A percentile compares a stretch with the other conserved stretches of the same genome.
Evolutionary conservation across 2,888 invertebrate species (phyloP).

Genomic region (Andrena camellia): DNA sequence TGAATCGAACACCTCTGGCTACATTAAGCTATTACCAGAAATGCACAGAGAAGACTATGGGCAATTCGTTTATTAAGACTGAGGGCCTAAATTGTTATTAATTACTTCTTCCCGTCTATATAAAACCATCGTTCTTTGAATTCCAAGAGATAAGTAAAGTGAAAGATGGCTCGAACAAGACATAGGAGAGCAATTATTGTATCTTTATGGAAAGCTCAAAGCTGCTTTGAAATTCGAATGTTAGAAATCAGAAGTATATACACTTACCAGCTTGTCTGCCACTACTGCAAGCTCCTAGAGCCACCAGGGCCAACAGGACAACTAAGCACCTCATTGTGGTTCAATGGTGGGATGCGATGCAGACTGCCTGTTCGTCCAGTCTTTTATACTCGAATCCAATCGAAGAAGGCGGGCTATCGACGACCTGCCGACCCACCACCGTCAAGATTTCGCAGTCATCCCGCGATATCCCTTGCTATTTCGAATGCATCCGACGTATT

Average conservation of each 20-base stretch:
- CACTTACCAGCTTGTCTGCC: constrained; percentile 82
- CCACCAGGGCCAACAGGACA: constrained; percentile 81
- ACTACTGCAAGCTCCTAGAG: constrained; percentile 76
- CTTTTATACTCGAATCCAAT: constrained; percentile 83
- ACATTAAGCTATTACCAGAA: background rate
- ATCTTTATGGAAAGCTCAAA: background rate
- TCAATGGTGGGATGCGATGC: constrained; percentile 77
- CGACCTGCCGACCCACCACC: constrained; percentile 77
- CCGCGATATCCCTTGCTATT: constrained; percentile 69
- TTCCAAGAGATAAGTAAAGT: background rate
- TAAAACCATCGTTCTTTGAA: background rate
- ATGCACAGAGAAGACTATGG: background rate
- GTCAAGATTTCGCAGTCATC: constrained; percentile 64
- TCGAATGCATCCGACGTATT: constrained; percentile 46
- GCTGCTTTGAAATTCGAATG: background rate
- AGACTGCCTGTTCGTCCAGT: constrained; percentile 47
- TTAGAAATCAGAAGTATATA: constrained; percentile 18
- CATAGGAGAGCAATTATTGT: background rate
- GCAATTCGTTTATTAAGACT: background rate
- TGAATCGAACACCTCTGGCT: background rate
- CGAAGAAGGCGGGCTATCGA: constrained; percentile 75
- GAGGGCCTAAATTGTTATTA: background rate
- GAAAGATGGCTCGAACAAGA: background rate
- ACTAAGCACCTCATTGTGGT: constrained; percentile 81
- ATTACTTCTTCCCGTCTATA: too few relatives aligned